These are phyloP conservation scores for Mus spretus DNA, from an alignment of 2,797 vertebrate genomes.

Conservation along the genomic window DNA sequence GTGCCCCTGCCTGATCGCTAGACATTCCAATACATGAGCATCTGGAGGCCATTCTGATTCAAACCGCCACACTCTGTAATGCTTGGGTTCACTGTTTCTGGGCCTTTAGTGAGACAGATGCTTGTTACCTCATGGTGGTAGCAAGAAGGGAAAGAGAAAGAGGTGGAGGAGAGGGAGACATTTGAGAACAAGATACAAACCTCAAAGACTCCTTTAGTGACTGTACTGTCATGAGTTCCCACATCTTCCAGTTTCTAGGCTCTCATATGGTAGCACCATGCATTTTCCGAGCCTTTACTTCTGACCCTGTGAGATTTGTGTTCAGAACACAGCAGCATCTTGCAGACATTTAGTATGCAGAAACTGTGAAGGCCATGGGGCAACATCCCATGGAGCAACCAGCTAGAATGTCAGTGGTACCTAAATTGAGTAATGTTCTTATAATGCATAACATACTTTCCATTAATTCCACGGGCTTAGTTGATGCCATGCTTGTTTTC, in stretches of 20 bases:
- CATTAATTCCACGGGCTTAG: neutral
- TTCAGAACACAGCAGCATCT: neutral
- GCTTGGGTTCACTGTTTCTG: neutral
- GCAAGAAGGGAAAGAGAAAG: neutral
- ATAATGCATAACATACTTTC: neutral
- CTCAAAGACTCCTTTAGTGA: neutral
- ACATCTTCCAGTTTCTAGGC: neutral
- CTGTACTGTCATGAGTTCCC: fast-evolving
- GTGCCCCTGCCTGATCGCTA: neutral
- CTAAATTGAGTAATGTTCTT: neutral
- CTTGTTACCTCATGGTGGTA: neutral
- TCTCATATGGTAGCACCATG: neutral
- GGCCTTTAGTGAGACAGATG: neutral
- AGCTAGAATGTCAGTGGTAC: neutral
- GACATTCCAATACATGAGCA: neutral
- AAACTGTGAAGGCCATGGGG: neutral
- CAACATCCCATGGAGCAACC: neutral
- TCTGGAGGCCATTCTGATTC: neutral
- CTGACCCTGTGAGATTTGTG: no score
- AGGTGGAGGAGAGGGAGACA: neutral
- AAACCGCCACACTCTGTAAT: neutral
- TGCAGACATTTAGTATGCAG: neutral
- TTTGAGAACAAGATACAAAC: neutral
- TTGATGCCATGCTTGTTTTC: neutral
- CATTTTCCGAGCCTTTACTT: neutral